These are phyloP conservation scores for Andrena flavipes DNA, from an alignment of 2,888 invertebrate genomes.

Conservation along the genomic window DNA sequence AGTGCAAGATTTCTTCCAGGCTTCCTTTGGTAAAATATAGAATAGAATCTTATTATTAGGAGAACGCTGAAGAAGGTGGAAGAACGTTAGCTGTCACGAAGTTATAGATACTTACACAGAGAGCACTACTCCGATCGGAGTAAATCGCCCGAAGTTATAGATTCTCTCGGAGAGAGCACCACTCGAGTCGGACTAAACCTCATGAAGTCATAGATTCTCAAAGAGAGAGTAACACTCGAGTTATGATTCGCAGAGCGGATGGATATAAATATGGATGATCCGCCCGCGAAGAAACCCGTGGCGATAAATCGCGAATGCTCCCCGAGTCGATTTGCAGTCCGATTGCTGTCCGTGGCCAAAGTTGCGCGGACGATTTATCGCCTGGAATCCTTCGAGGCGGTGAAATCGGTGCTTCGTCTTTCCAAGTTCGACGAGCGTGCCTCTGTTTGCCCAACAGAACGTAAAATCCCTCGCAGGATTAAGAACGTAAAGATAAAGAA, in stretches of 20 bases:
- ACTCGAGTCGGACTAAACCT: background rate
- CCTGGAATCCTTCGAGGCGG: constrained; percentile 30
- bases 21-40: background rate
- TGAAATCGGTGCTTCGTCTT: constrained; percentile 49
- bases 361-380: constrained; percentile 35
- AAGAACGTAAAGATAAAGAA: background rate
- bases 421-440: background rate
- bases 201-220: constrained; percentile 1
- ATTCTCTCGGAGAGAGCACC: constrained; percentile 7
- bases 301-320: constrained; percentile 3
- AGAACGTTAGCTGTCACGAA: background rate
- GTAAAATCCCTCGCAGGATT: background rate
- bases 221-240: constrained; percentile 6
- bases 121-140: background rate
- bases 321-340: constrained; percentile 30
- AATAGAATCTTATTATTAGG: too few species aligned
- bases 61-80: too few species aligned
- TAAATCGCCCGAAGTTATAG: background rate
- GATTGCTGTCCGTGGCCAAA: background rate
- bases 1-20: background rate
- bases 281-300: background rate
- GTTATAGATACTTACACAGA: background rate
- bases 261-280: constrained; percentile 33
- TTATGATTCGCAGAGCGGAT: constrained; percentile 1
- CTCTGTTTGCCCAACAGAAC: constrained; percentile 6